Evolutionary conservation across 2,797 vertebrate species (phyloP).

Genomic region (Typhlichthys eigenmanni): DNA sequence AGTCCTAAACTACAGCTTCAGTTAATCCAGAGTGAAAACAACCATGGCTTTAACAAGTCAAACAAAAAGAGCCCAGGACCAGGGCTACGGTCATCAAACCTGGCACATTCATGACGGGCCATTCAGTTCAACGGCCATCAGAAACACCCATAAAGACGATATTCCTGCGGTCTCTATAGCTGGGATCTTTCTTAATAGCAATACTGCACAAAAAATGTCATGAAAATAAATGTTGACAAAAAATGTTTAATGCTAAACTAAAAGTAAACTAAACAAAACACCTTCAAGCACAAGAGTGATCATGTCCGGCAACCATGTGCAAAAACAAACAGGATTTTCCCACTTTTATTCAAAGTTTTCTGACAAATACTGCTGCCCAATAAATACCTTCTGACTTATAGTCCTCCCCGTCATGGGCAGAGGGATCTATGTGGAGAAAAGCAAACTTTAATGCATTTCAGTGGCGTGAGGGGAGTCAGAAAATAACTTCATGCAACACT

Average conservation of each 20-base stretch:
- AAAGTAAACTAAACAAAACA: slow-evolving; percentile 36
- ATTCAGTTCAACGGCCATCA: slow-evolving; percentile 1
- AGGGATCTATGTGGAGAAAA: slow-evolving; percentile 79
- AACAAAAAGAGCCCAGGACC: not conserved
- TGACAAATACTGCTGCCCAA: slow-evolving; percentile 49
- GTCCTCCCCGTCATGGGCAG: slow-evolving; percentile 78
- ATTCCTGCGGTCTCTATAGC: not conserved
- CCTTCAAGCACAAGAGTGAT: slow-evolving; percentile 46
- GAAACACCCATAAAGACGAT: not conserved
- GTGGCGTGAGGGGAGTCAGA: slow-evolving; percentile 33
- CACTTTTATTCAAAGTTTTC: slow-evolving; percentile 35
- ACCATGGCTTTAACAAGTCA: not conserved
- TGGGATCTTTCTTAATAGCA: slow-evolving; percentile 11
- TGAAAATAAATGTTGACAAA: slow-evolving; percentile 14
- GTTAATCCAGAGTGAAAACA: slow-evolving; percentile 6
- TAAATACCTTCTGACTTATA: slow-evolving; percentile 84
- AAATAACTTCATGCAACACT: slow-evolving; percentile 39
- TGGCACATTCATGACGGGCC: not conserved
- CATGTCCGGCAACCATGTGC: slow-evolving; percentile 34
- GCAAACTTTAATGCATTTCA: slow-evolving; percentile 71
- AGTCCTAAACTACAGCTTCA: not conserved
- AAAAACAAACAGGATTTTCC: slow-evolving; percentile 38
- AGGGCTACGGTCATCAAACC: not conserved
- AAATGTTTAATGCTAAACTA: slow-evolving; percentile 23
- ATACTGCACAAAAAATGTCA: slow-evolving; percentile 9